A percentile compares a stretch with the other conserved stretches of the same genome.
These are phyloP conservation scores for Dryococelus australis DNA, from an alignment of 2,888 invertebrate species.

Conservation along the genomic window DNA sequence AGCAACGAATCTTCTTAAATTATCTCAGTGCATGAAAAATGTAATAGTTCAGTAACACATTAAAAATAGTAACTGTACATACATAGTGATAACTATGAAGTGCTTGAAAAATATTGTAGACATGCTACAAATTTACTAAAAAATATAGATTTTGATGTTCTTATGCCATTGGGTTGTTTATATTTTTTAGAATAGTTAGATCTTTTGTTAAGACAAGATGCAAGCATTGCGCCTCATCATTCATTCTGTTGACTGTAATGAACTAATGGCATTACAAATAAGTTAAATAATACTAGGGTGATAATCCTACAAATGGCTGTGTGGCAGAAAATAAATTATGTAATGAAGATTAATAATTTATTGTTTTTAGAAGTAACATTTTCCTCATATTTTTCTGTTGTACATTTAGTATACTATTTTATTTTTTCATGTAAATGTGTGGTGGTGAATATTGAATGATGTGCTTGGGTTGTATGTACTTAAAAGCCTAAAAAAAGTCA, in stretches of 20 bases:
- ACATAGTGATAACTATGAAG: neutral
- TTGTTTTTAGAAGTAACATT: neutral
- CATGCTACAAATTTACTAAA: neutral
- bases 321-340: constrained; percentile 4
- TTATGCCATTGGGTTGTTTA: neutral
- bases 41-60: neutral
- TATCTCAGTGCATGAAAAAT: neutral
- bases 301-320: constrained; percentile 9
- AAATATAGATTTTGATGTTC: neutral
- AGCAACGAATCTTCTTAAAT: neutral
- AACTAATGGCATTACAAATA: neutral
- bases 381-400: neutral
- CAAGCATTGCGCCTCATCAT: neutral
- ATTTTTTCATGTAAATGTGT: neutral
- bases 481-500: neutral
- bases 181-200: neutral
- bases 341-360: neutral
- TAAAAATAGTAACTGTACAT: neutral
- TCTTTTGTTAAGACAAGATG: neutral
- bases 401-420: neutral
- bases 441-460: neutral
- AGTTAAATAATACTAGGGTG: neutral
- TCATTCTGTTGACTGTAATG: neutral
- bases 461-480: neutral
- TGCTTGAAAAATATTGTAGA: neutral